Conservation (phyloP, 2,888 invertebrate species). For the Pollenia amentaria region DNA sequence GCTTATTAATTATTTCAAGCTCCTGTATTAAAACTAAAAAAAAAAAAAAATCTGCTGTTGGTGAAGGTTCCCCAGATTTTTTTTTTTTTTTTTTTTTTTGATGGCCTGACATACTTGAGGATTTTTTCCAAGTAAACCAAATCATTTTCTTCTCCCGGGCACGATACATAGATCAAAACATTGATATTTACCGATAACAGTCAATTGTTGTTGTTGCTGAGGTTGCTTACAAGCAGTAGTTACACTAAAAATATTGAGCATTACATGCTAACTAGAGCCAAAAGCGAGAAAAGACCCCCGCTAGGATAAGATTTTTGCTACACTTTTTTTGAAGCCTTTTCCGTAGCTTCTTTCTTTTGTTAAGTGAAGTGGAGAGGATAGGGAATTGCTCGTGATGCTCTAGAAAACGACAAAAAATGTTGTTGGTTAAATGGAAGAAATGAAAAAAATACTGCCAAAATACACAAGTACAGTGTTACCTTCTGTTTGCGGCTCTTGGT, state of each 20-base stretch:
- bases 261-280: constrained; percentile 31
- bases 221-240: constrained; percentile 62
- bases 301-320: constrained; percentile 46
- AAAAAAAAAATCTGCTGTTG: constrained; percentile 21
- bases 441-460: constrained; percentile 61
- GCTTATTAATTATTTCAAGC: constrained; percentile 71
- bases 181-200: constrained; percentile 57
- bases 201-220: constrained; percentile 44
- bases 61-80: neutral
- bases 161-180: constrained; percentile 58
- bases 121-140: constrained; percentile 16
- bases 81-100: neutral
- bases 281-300: constrained; percentile 57
- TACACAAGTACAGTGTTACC: constrained; percentile 69
- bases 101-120: constrained; percentile 36
- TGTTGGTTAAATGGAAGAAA: neutral
- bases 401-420: constrained; percentile 21
- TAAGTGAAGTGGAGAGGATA: neutral
- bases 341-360: constrained; percentile 51
- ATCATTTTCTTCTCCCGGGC: constrained; percentile 32
- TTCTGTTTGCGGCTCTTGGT: constrained; percentile 67
- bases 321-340: constrained; percentile 47
- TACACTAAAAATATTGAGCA: constrained; percentile 43
- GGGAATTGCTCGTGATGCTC: constrained; percentile 51
- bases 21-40: constrained; percentile 48